Evolutionary conservation across 2,888 invertebrate species (phyloP), one percentile per base, ranked within the genome.

Genomic region (Aromia moschata): DNA sequence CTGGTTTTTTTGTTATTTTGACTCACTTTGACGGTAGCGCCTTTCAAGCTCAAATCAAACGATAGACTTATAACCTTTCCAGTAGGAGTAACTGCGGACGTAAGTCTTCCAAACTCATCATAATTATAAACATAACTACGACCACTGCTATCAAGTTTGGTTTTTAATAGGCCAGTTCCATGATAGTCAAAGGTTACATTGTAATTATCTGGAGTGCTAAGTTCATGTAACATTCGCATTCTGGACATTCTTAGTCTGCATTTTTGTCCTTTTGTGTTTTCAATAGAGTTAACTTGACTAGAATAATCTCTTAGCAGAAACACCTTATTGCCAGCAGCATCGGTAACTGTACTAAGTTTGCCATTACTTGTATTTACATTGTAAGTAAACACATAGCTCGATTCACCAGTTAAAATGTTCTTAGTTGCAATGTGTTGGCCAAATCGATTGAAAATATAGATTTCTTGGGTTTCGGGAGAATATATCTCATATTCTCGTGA

Each of bases 341-440:
- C 97, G 0, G 94, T 94, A 0, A 98, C 95, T 0, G 94, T 93
- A 73, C 93, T 94, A 14, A 98, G 84, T 77, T 95, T 96, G 0
- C 98, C 98, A 74, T 95, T 96, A 74, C 94, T 96, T 0, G 97
- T 97, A 77, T 97, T 97, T 0, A 97, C 95, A 70, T 95, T 96
- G 82, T 98, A 98, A 0, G 95, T 92, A 77, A 98, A 98, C 1
- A 93, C 89, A 78, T 96, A 98, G 67, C 93, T 90, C 1, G 91
- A 93, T 80, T 95, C 94, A 0, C 94, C 95, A 0, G 97, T 97
- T n/a, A 98, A 83, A 60, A 98, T 96, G 76, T 96, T 96, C 69
- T 91, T 91, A 0, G 97, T 98, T 55, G 93, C 90, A 1, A 95
- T 88, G 76, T 98, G 98, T 77, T 97, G 97, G 0, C 98, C 98